phyloP scores from a whole-genome alignment of 1,140 invertebrate genomes.

The Heterodera carotae region DNA sequence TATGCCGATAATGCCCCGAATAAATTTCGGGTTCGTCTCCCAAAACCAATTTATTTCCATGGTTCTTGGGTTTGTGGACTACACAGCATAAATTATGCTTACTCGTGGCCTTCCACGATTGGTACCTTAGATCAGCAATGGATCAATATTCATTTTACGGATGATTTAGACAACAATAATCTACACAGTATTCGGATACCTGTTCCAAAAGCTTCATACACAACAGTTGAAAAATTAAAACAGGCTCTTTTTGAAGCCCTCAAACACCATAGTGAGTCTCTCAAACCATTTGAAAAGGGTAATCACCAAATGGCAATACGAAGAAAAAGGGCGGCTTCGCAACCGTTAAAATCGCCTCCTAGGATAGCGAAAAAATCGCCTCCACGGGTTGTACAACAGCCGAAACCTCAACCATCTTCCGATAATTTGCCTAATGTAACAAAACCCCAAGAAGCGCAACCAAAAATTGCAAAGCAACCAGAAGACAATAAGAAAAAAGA shows the following conservation, averaged over 20 bases:
- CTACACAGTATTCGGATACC: background rate
- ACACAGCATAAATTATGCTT: conserved; percentile 18
- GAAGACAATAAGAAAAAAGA: too few relatives aligned
- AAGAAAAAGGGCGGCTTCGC: background rate
- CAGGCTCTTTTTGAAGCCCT: background rate
- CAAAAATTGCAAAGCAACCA: too few relatives aligned
- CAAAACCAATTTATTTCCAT: conserved; percentile 12
- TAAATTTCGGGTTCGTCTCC: conserved; percentile 15
- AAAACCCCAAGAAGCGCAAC: too few relatives aligned
- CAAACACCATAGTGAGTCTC: background rate
- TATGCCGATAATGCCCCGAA: conserved; percentile 8
- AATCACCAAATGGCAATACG: background rate
- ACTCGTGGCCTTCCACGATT: conserved; percentile 4
- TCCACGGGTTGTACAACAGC: background rate
- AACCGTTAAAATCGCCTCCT: background rate
- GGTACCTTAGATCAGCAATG: conserved; percentile 10
- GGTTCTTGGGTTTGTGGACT: conserved; percentile 7
- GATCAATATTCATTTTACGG: conserved; percentile 9
- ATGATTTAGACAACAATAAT: background rate
- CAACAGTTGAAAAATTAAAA: background rate
- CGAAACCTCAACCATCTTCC: background rate
- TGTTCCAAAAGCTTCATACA: background rate
- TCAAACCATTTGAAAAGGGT: too few relatives aligned
- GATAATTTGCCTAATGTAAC: background rate
- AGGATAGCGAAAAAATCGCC: background rate